Conservation (phyloP, 1,140 invertebrate genomes). For the Hypothenemus hampei region DNA sequence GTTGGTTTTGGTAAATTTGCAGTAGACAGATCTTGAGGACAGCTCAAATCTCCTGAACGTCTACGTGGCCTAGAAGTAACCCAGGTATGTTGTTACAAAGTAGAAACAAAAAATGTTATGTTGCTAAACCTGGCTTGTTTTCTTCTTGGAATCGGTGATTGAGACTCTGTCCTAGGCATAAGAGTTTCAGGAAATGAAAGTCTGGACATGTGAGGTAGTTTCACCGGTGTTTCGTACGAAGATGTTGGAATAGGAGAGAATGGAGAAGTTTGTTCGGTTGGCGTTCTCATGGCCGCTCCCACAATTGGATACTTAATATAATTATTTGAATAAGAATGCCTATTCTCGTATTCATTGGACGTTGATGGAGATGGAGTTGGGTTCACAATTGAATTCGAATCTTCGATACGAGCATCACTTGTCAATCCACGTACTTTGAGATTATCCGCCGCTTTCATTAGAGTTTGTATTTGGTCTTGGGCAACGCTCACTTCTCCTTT, state of each 20-base stretch:
- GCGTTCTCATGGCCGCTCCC: constrained; percentile 32
- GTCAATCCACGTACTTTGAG: constrained; percentile 75
- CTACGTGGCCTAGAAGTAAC: constrained; percentile 58
- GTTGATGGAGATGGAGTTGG: constrained; percentile 55
- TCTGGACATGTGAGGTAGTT: constrained; percentile 50
- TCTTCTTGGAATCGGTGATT: constrained; percentile 68
- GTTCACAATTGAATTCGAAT: constrained; percentile 37
- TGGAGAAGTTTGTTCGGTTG: constrained; percentile 26
- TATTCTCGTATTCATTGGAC: constrained; percentile 53
- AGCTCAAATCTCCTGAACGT: constrained; percentile 67
- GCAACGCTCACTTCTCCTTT: constrained; percentile 82
- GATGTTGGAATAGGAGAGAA: constrained; percentile 32
- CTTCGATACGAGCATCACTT: constrained; percentile 61
- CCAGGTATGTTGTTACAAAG: neutral
- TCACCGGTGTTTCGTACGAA: constrained; percentile 38
- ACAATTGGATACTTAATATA: constrained; percentile 35
- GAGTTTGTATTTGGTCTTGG: constrained; percentile 71
- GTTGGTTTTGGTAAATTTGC: constrained; percentile 2
- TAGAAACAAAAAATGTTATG: neutral
- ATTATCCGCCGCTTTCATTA: constrained; percentile 81
- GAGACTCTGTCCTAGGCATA: constrained; percentile 46
- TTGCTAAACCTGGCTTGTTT: constrained; percentile 59
- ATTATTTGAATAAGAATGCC: constrained; percentile 31
- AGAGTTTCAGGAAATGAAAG: constrained; percentile 48
- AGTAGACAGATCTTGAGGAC: constrained; percentile 58